A percentile compares a stretch with the other conserved stretches of the same genome.
Evolutionary conservation across 2,797 vertebrate species (phyloP).

Genomic region (Denticeps clupeoides): DNA sequence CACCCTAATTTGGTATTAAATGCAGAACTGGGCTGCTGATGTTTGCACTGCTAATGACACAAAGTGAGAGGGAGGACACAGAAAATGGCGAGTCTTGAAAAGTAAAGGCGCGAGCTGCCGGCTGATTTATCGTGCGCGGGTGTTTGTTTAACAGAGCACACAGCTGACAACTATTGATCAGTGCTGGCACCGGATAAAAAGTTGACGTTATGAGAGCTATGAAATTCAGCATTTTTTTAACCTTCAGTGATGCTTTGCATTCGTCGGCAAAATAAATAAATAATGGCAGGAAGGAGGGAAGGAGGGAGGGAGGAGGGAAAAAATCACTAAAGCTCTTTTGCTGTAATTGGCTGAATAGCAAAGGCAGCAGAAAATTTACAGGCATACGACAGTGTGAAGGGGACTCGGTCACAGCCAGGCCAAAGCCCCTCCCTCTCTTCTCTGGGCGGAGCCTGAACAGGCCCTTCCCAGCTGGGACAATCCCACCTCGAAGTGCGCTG

Average conservation of each 20-base stretch:
- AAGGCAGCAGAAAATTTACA: conserved; percentile 77
- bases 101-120: conserved; percentile 28
- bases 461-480: conserved; percentile 39
- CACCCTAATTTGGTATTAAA: background rate
- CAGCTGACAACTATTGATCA: conserved; percentile 57
- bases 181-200: conserved; percentile 35
- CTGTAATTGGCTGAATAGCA: conserved; percentile 76
- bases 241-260: conserved; percentile 65
- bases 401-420: conserved; percentile 65
- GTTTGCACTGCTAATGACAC: background rate
- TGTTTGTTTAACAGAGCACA: conserved; percentile 45
- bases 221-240: conserved; percentile 71
- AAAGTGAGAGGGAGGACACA: conserved; percentile 13
- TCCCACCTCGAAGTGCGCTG: conserved; percentile 58
- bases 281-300: conserved; percentile 28
- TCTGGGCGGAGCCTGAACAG: background rate
- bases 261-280: conserved; percentile 65
- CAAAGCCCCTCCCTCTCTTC: background rate
- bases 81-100: conserved; percentile 38
- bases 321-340: conserved; percentile 73
- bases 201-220: conserved; percentile 52
- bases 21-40: background rate
- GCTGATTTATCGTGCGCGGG: conserved; percentile 28
- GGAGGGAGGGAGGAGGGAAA: conserved; percentile 33
- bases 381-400: conserved; percentile 74